Conservation (phyloP, 2,797 vertebrate genomes). For the Loris lydekkerianus region DNA sequence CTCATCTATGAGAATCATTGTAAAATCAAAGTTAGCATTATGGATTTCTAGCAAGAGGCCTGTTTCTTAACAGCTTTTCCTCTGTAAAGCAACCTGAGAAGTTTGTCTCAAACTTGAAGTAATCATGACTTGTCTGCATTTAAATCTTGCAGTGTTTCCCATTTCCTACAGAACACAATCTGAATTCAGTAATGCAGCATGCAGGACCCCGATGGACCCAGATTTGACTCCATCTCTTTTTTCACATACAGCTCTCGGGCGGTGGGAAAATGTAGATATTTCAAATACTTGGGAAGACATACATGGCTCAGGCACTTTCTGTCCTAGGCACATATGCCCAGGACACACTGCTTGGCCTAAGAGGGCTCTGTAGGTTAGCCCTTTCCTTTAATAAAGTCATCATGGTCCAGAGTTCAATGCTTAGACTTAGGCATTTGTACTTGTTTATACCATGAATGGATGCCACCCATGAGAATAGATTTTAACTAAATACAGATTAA, state of each 20-base stretch:
- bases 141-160: constrained; percentile 7
- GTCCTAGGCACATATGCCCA: not conserved
- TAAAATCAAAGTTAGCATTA: not conserved
- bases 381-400: not conserved
- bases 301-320: not conserved
- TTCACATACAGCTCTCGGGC: not conserved
- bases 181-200: not conserved
- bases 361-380: not conserved
- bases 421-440: not conserved
- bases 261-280: not conserved
- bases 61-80: constrained; percentile 29
- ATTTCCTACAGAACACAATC: not conserved
- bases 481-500: not conserved
- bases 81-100: not conserved
- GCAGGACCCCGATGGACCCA: not conserved
- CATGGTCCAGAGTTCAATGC: not conserved
- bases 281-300: constrained; percentile 1
- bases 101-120: not conserved
- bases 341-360: not conserved
- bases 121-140: not conserved
- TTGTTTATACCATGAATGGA: not conserved
- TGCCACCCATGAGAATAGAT: not conserved
- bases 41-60: not conserved
- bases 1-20: not conserved
- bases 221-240: not conserved